Conservation (phyloP, 2,113 vertebrate species). For the Eulemur macaco region DNA sequence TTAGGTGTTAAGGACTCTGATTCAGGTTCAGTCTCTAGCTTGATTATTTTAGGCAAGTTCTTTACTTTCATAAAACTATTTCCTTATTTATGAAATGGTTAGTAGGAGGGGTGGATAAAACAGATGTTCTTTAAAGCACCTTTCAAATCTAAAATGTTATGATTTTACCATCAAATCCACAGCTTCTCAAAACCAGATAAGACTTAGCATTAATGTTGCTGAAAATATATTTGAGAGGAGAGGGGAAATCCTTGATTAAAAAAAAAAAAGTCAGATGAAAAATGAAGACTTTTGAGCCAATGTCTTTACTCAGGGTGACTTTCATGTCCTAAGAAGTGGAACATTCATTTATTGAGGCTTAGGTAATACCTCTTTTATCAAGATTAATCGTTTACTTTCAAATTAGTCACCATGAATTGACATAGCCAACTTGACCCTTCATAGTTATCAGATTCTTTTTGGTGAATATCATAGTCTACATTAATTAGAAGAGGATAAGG, state of each 20-base stretch:
- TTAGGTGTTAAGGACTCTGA: neutral
- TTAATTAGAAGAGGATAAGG: neutral
- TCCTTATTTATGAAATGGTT: neutral
- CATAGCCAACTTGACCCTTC: neutral
- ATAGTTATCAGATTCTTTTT: neutral
- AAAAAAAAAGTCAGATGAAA: neutral
- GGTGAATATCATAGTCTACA: neutral
- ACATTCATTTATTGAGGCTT: conserved; percentile 4
- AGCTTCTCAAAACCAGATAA: neutral
- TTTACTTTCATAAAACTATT: neutral
- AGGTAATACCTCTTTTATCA: neutral
- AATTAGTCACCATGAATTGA: conserved; percentile 36
- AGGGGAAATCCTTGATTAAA: neutral
- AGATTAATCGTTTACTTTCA: conserved; percentile 45
- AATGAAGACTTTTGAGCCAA: neutral
- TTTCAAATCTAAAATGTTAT: neutral
- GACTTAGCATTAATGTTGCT: neutral
- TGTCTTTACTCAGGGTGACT: neutral
- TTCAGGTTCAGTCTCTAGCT: neutral
- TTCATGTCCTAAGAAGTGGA: neutral
- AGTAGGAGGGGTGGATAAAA: neutral
- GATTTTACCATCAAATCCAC: neutral
- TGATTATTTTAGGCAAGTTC: neutral
- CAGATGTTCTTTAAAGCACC: neutral
- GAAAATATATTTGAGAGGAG: neutral